A percentile compares a stretch with the other conserved stretches of the same genome.
Conservation (phyloP, 2,888 invertebrate genomes). For the Limulus polyphemus region DNA sequence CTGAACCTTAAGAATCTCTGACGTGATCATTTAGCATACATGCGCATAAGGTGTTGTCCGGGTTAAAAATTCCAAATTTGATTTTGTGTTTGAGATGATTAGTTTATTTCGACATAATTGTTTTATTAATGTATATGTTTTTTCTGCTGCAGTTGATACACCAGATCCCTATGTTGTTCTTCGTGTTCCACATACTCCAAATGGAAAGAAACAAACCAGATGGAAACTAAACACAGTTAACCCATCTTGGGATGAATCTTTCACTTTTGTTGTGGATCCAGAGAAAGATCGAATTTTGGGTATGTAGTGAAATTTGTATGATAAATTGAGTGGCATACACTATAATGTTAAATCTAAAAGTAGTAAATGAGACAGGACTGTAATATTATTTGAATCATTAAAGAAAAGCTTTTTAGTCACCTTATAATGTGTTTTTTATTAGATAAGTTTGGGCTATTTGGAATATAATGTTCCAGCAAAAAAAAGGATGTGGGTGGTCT, state of each 20-base stretch:
- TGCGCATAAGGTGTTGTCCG: too few species aligned
- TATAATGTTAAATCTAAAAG: too few species aligned
- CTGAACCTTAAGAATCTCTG: too few species aligned
- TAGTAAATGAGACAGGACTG: too few species aligned
- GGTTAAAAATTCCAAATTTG: background rate
- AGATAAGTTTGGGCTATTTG: too few species aligned
- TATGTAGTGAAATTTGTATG: constrained; percentile 22
- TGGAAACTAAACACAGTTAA: constrained; percentile 35
- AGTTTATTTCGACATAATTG: background rate
- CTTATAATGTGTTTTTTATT: too few species aligned
- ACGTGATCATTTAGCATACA: too few species aligned
- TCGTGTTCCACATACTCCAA: constrained; percentile 34
- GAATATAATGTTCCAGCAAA: too few species aligned
- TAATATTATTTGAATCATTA: too few species aligned
- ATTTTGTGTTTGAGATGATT: background rate
- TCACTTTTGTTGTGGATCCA: constrained; percentile 36
- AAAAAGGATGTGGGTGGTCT: too few species aligned
- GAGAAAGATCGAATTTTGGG: constrained; percentile 32
- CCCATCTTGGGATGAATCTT: constrained; percentile 38
- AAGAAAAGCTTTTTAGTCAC: too few species aligned
- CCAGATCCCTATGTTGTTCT: constrained; percentile 39
- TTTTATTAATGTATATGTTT: constrained; percentile 5
- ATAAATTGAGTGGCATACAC: too few species aligned
- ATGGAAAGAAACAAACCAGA: constrained; percentile 34
- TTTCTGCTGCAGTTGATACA: constrained; percentile 32